Conservation (phyloP, 2,113 vertebrate species). For the Thamnaconus septentrionalis region DNA sequence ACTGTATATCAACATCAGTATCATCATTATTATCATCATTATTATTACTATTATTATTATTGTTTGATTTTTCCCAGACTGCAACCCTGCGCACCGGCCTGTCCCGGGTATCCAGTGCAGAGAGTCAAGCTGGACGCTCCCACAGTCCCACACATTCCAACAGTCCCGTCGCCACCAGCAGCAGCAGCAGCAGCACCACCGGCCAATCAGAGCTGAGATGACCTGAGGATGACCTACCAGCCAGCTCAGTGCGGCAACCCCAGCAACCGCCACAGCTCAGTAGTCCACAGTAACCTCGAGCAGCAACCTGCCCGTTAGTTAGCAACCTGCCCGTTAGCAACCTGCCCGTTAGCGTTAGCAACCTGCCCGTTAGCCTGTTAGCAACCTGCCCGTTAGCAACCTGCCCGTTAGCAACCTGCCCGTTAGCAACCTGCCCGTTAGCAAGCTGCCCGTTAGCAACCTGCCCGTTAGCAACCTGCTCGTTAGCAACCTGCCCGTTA, state of each 20-base stretch:
- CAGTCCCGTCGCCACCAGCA: constrained; percentile 82
- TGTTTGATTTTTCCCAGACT: constrained; percentile 61
- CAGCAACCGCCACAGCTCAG: background rate
- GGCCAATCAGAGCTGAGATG: constrained; percentile 86
- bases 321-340: no score
- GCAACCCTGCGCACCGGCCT: constrained; percentile 79
- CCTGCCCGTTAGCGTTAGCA: no score
- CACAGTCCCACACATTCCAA: constrained; percentile 79
- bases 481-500: no score
- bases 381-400: no score
- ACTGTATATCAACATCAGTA: background rate
- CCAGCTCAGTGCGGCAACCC: constrained; percentile 78
- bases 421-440: no score
- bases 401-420: no score
- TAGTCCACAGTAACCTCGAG: no score
- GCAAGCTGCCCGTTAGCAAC: no score
- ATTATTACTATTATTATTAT: no score
- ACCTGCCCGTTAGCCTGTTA: no score
- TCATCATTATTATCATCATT: background rate
- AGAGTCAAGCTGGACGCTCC: constrained; percentile 80
- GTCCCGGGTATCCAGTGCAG: constrained; percentile 85
- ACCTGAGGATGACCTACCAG: constrained; percentile 73
- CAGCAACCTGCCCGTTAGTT: no score
- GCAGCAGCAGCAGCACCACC: constrained; percentile 28
- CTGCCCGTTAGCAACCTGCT: no score